phyloP scores from a whole-genome alignment of 1,140 invertebrate species.

The Drosophila equinoxialis region DNA sequence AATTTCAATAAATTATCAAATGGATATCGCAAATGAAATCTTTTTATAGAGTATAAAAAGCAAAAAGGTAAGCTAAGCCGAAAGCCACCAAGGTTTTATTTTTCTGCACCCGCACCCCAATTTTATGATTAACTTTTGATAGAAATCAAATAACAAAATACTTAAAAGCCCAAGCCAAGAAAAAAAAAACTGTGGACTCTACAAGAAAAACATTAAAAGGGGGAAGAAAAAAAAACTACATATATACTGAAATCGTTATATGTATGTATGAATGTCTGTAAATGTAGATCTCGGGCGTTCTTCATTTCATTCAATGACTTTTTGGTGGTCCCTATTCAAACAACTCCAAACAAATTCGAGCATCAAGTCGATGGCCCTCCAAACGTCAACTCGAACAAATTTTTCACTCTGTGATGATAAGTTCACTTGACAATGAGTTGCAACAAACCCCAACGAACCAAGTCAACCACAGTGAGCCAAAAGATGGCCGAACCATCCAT shows the following conservation, averaged over 20 bases:
- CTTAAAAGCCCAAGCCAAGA: conserved; percentile 61
- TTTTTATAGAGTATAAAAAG: conserved; percentile 37
- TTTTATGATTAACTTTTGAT: conserved; percentile 80
- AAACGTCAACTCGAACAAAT: conserved; percentile 79
- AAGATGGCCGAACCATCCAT: conserved; percentile 27
- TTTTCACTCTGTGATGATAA: conserved; percentile 59
- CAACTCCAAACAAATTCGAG: conserved; percentile 80
- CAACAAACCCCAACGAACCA: conserved; percentile 63
- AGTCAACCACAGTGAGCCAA: conserved; percentile 36
- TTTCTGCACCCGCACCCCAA: conserved; percentile 54
- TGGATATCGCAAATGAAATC: conserved; percentile 79
- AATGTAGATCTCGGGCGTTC: conserved; percentile 70
- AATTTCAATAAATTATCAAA: conserved; percentile 64
- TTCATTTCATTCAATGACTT: conserved; percentile 82
- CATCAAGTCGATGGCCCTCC: conserved; percentile 73
- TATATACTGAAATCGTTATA: conserved; percentile 4
- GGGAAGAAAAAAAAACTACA: conserved; percentile 19
- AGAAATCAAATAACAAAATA: conserved; percentile 80
- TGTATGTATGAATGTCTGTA: neutral
- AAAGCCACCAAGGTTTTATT: conserved; percentile 45
- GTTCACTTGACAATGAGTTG: conserved; percentile 82
- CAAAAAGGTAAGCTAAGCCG: conserved; percentile 63
- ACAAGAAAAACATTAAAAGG: conserved; percentile 3
- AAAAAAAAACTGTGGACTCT: conserved; percentile 8
- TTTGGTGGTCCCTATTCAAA: conserved; percentile 81